These are phyloP conservation scores for Megaceryle alcyon DNA, from an alignment of 2,797 vertebrate genomes.

Conservation along the genomic window DNA sequence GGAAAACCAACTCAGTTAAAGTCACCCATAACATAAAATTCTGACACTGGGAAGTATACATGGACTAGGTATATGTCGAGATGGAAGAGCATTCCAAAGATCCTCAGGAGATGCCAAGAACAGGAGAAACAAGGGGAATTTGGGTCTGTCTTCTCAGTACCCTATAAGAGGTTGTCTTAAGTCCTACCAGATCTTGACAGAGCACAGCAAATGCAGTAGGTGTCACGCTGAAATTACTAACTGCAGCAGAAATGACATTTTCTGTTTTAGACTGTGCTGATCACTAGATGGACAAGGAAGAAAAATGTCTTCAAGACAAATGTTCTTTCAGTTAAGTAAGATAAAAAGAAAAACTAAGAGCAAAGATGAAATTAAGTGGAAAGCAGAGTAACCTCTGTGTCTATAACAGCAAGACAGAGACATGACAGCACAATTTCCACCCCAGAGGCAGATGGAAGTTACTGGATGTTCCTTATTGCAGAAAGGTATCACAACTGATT, in stretches of 20 bases:
- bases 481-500: neutral
- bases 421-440: rapidly evolving
- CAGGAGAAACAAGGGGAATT: neutral
- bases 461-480: neutral
- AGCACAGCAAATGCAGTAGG: neutral
- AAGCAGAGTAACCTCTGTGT: neutral
- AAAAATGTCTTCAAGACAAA: neutral
- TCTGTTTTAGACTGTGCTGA: neutral
- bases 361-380: neutral
- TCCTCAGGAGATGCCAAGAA: neutral
- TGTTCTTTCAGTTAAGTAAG: neutral
- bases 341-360: neutral
- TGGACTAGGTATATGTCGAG: neutral
- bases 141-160: neutral
- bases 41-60: neutral
- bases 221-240: neutral
- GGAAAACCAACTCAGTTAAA: neutral
- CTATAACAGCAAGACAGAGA: neutral
- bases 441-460: neutral
- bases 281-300: neutral
- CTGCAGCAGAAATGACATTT: neutral
- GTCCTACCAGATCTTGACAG: neutral
- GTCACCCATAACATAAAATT: neutral
- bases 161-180: neutral
- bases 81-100: neutral